Evolutionary conservation across 2,888 invertebrate genomes (phyloP), one percentile per base, ranked within the genome.

Genomic region (Archips xylosteana): DNA sequence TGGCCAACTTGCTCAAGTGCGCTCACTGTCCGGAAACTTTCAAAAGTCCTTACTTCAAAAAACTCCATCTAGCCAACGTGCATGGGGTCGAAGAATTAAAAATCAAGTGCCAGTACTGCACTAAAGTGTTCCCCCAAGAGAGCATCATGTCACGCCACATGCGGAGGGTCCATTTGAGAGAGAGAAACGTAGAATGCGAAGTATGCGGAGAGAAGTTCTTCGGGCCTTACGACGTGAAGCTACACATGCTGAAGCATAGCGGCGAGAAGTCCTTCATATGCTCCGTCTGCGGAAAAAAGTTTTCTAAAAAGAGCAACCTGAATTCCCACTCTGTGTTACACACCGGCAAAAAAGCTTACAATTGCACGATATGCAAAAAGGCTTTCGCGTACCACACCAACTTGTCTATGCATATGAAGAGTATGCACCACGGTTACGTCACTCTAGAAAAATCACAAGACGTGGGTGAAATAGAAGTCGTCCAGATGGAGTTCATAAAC

Each of bases 141-240:
- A 95, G 95, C 62, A 95, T 95, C 0, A 92, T 96, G 87, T 95
- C 95, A 0, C 88, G 95, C 60, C 95, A 96, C 73, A 95, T 96
- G 95, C 92, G 95, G 61, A 89, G 95, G 0, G 95, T 95, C 0
- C 95, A 95, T 79, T 87, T 95, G 4, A 81, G 90, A 66, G 93
- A 94, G 76, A 92, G 92, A 69, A 94, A 94, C 64, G 92, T 92
- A 0, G 91, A 93, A 76, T 94, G 94, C 64, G 91, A 91, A 61
- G 85, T 94, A 0, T 94, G 94, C 60, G 93, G 92, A 0, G 93
- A 93, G 65, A 91, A 90, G 73, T 94, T 94, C 77, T 94, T 94
- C 51, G 89, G 92, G 0, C 84, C 91, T 0, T 93, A 93, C 73
- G 93, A 94, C 63, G 88, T 94, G 0, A 94, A 93, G 74, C 72